These are phyloP conservation scores for Loxodonta africana DNA, from an alignment of 2,113 vertebrate species.

Conservation along the genomic window DNA sequence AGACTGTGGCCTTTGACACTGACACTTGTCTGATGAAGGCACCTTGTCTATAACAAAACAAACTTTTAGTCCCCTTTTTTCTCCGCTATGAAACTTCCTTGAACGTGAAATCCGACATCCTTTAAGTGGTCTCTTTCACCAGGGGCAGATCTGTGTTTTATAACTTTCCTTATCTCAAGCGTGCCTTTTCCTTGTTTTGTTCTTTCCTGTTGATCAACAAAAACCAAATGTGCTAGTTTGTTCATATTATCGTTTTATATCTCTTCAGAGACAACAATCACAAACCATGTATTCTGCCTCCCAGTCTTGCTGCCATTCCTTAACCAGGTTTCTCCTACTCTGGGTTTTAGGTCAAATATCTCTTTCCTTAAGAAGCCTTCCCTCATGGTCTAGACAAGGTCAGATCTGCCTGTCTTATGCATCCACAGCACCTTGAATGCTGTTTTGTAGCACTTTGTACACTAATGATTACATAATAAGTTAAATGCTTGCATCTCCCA, in stretches of 20 bases:
- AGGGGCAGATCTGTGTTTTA: neutral
- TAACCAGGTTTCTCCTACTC: neutral
- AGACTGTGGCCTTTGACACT: neutral
- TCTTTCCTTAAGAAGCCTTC: neutral
- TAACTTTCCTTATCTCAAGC: neutral
- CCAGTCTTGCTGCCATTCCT: neutral
- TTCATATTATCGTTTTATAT: neutral
- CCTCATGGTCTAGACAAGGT: neutral
- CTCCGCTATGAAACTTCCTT: neutral
- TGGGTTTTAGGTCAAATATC: neutral
- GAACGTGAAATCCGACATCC: neutral
- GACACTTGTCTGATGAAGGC: neutral
- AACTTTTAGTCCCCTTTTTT: neutral
- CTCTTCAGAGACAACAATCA: neutral
- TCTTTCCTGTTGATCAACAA: neutral
- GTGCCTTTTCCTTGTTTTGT: neutral
- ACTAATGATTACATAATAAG: neutral
- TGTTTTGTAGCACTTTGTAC: neutral
- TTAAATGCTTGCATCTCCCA: neutral
- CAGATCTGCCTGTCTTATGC: neutral
- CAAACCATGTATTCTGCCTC: neutral
- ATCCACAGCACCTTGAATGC: neutral
- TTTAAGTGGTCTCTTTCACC: neutral
- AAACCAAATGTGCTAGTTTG: neutral
- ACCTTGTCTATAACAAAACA: neutral